Conservation (phyloP, 2,113 vertebrate genomes). For the Atractosteus spatula region DNA sequence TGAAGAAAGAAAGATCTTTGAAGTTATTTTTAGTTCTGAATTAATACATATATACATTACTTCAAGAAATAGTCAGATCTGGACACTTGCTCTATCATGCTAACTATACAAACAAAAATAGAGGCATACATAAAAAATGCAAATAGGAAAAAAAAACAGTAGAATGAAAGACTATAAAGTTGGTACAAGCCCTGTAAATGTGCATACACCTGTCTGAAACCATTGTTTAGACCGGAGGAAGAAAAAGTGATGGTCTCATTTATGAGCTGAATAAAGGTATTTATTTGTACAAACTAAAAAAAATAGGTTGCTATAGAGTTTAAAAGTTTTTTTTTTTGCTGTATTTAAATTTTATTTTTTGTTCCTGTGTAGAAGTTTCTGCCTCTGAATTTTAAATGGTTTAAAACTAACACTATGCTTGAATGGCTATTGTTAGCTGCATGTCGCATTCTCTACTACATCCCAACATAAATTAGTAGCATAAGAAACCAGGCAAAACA, state of each 20-base stretch:
- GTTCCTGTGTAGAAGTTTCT: neutral
- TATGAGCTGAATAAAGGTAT: neutral
- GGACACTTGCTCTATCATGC: neutral
- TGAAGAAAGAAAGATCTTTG: neutral
- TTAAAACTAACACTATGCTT: constrained; percentile 1
- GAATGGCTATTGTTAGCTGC: neutral
- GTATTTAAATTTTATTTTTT: neutral
- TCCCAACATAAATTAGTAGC: neutral
- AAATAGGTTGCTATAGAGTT: constrained; percentile 27
- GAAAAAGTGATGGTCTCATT: constrained; percentile 3
- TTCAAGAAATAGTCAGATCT: no score
- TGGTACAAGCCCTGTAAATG: neutral
- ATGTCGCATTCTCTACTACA: neutral
- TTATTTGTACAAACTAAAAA: constrained; percentile 19
- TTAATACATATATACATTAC: no score
- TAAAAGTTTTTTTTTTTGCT: constrained; percentile 23
- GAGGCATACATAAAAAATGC: neutral
- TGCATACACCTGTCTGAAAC: neutral
- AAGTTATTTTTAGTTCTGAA: neutral
- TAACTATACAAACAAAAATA: no score
- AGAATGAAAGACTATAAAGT: neutral
- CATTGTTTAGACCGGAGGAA: neutral
- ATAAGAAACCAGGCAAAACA: neutral
- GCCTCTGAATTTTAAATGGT: neutral
- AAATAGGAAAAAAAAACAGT: neutral